Evolutionary conservation across 2,888 invertebrate species (phyloP), one percentile per base, ranked within the genome.

Genomic region (Thereva unica): DNA sequence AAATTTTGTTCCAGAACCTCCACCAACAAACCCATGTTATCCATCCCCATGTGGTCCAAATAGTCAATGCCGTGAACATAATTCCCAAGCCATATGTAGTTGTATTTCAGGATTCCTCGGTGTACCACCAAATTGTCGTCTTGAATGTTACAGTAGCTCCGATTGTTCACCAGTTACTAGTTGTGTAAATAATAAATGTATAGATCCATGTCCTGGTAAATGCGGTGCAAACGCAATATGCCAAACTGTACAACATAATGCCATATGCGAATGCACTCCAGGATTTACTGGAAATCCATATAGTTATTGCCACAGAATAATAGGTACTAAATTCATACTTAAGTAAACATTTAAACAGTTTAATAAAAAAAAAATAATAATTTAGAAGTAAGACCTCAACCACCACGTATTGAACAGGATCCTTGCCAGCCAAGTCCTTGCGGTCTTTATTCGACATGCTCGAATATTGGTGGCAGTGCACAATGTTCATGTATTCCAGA

Each of bases 361-460:
- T n/a, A 55, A 10, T 9, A 6, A 38, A 6, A 52, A 52, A 52
- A 54, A 54, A 8, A 10, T 38, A 10, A 54, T 34, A 47, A 47
- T 59, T 47, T 61, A 61, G 61, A 61, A 47, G 37, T 42, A 55
- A 68, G 70, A 54, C 71, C 72, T 53, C 64, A 61, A 37, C 44
- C 35, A 50, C 68, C 72, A 44, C 55, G 53, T 6, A 66, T 61
- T 54, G 67, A 68, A 6, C 68, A 71, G 10, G 74, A 90, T 75
- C 88, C 88, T 52, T 93, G 92, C 77, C 84, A 86, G 73, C 91
- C 92, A 50, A 87, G 87, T 57, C 90, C 91, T 2, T 92, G 92
- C 75, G 92, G 92, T 38, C 86, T 88, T 1, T 90, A 91, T 76
- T 86, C 90, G 42, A 85, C 87, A 73, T 92, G 92, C 75, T 83